A percentile compares a stretch with the other conserved stretches of the same genome.
phyloP scores from a whole-genome alignment of 2,113 vertebrate species.

The Ursus arctos region DNA sequence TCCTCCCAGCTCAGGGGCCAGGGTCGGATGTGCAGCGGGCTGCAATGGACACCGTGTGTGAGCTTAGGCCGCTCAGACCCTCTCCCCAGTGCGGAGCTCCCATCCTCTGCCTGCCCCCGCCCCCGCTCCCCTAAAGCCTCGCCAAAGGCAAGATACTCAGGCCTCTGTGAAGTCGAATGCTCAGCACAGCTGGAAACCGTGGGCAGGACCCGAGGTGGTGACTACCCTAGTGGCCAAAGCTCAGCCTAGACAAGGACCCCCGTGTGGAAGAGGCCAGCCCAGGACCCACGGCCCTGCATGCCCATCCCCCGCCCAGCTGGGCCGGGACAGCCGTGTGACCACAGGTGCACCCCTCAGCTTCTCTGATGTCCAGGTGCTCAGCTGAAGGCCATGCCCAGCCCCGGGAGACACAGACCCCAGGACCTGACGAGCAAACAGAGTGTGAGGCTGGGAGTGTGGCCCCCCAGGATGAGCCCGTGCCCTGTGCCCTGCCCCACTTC shows the following conservation, averaged over 20 bases:
- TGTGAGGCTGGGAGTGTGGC: too few relatives aligned
- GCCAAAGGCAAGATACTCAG: neutral
- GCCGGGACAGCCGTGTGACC: neutral
- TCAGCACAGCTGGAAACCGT: neutral
- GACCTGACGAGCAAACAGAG: neutral
- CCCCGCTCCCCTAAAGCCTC: neutral
- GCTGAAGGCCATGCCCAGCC: rapidly evolving
- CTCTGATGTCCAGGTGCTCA: neutral
- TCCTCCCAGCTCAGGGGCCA: neutral
- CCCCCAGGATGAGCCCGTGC: rapidly evolving
- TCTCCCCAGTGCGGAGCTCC: neutral
- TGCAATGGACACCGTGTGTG: neutral
- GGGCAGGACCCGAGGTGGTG: neutral
- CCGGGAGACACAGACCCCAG: neutral
- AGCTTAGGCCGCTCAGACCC: neutral
- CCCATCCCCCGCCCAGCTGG: neutral
- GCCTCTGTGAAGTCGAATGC: rapidly evolving
- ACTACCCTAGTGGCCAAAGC: neutral
- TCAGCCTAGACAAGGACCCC: neutral
- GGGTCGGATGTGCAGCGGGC: neutral
- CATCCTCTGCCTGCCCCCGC: too few relatives aligned
- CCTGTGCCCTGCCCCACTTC: neutral
- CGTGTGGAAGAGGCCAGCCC: neutral
- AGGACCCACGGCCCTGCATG: neutral
- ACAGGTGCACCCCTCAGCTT: rapidly evolving